Evolutionary conservation across 2,113 vertebrate genomes (phyloP).

Genomic region (Eupsittula cactorum): DNA sequence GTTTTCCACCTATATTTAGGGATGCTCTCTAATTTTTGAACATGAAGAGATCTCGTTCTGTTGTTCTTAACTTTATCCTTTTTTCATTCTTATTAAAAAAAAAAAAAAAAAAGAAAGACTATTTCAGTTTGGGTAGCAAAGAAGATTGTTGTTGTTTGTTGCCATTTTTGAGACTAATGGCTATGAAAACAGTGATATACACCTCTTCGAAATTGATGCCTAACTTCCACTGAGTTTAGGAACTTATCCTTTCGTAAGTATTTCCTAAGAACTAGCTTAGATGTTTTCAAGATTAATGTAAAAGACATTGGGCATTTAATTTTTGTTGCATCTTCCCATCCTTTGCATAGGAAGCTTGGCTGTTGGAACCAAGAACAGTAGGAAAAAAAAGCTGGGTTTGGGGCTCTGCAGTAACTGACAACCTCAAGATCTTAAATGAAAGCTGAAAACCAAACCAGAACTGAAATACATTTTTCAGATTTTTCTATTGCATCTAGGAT

Average conservation of each 20-base stretch:
- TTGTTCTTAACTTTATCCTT: not conserved
- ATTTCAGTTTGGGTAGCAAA: not conserved
- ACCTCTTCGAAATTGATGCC: not conserved
- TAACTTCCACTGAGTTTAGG: not conserved
- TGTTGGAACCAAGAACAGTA: not conserved
- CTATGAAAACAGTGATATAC: not conserved
- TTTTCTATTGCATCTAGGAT: not conserved
- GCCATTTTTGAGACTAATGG: not conserved
- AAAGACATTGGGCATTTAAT: not conserved
- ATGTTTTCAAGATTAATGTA: not conserved
- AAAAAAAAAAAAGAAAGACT: not conserved
- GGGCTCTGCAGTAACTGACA: not conserved
- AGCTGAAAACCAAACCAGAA: not conserved
- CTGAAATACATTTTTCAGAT: not conserved
- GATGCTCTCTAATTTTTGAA: not conserved
- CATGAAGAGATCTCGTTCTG: not conserved
- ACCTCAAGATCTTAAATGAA: not conserved
- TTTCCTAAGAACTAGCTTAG: not conserved
- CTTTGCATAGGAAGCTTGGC: not conserved
- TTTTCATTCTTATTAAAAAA: not conserved
- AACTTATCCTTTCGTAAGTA: not conserved
- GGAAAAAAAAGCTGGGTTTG: fast-evolving
- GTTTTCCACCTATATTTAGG: not conserved
- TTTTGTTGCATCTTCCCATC: not conserved
- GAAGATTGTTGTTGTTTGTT: not conserved